These are phyloP conservation scores for Microtus pennsylvanicus DNA, from an alignment of 2,113 vertebrate species.

Conservation along the genomic window DNA sequence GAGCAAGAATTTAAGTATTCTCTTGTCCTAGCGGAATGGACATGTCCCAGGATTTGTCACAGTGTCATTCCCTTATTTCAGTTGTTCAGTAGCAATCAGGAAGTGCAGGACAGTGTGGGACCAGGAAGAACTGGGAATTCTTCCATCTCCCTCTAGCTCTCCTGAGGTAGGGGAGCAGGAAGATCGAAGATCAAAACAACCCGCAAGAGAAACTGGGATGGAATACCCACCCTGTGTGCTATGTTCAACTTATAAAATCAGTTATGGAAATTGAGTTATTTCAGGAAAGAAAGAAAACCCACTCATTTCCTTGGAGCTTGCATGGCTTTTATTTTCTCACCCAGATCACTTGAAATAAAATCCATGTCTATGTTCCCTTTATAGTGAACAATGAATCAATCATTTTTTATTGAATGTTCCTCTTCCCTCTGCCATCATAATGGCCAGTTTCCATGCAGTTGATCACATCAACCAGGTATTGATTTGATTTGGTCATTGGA, in stretches of 20 bases:
- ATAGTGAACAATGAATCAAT: constrained; percentile 42
- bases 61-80: constrained; percentile 45
- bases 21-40: neutral
- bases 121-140: constrained; percentile 56
- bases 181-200: neutral
- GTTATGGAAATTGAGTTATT: constrained; percentile 48
- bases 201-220: neutral
- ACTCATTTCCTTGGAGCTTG: constrained; percentile 45
- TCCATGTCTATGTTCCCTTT: constrained; percentile 14
- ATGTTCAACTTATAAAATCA: constrained; percentile 44
- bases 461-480: constrained; percentile 66
- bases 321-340: constrained; percentile 44
- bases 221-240: neutral
- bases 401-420: constrained; percentile 51
- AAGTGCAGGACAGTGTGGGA: constrained; percentile 43
- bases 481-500: constrained; percentile 72
- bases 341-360: constrained; percentile 66
- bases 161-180: neutral
- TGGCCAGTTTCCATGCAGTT: constrained; percentile 70
- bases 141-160: constrained; percentile 25
- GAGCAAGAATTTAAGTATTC: constrained; percentile 38
- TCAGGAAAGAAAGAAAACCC: constrained; percentile 26
- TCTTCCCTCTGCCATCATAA: constrained; percentile 82
- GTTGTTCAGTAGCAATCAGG: constrained; percentile 46
- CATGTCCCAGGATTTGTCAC: neutral